Conservation (phyloP, 1,140 invertebrate genomes). For the Drosophila rhopaloa region DNA sequence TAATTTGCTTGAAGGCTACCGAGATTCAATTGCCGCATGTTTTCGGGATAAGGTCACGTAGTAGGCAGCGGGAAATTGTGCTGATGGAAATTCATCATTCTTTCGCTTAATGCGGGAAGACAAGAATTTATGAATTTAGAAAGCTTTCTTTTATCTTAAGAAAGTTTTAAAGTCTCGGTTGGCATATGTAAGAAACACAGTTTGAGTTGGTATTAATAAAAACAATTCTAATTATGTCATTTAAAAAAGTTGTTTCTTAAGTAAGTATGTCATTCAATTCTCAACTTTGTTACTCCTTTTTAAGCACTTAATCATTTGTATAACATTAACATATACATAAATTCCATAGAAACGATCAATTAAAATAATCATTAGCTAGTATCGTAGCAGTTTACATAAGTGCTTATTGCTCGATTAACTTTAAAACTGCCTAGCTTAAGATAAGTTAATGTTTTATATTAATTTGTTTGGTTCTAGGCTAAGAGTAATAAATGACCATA, state of each 20-base stretch:
- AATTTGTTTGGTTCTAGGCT: not conserved
- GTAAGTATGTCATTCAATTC: not conserved
- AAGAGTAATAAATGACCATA: not conserved
- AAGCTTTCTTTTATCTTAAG: not conserved
- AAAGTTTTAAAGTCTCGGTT: not conserved
- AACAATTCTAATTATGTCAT: not conserved
- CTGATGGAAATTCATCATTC: constrained; percentile 23
- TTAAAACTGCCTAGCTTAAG: not conserved
- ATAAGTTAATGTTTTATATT: not conserved
- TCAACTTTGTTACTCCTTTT: not conserved
- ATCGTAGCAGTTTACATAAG: constrained; percentile 17
- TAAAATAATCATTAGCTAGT: constrained; percentile 1
- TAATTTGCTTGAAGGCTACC: constrained; percentile 35
- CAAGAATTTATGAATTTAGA: not conserved
- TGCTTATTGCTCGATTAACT: constrained; percentile 2
- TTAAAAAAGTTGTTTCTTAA: not conserved
- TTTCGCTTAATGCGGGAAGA: not conserved
- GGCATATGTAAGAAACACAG: too few species aligned
- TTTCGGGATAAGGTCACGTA: constrained; percentile 34
- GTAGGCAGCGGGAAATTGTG: constrained; percentile 19
- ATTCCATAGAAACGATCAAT: constrained; percentile 23
- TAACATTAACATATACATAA: not conserved
- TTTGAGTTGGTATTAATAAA: too few species aligned
- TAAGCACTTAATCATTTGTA: constrained; percentile 10
- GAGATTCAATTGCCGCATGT: constrained; percentile 27